A percentile compares a stretch with the other conserved stretches of the same genome.
These are phyloP conservation scores for Ceyx erithaca DNA, from an alignment of 2,797 vertebrate genomes.

Conservation along the genomic window DNA sequence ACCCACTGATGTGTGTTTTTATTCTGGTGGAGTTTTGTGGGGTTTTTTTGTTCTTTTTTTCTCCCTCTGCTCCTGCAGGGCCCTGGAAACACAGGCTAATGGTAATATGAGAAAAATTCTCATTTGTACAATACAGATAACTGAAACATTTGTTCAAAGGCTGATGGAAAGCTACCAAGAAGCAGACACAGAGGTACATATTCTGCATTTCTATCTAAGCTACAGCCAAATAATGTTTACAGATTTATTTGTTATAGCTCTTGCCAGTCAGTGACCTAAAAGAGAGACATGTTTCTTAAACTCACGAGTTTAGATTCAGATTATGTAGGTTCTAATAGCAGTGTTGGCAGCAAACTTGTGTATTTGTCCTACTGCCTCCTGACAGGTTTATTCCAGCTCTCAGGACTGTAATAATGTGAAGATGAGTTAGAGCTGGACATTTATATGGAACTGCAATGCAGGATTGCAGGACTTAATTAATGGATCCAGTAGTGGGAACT, in stretches of 20 bases:
- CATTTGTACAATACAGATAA: conserved; percentile 73
- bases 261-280: conserved; percentile 19
- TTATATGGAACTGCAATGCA: background rate
- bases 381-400: conserved; percentile 28
- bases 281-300: conserved; percentile 30
- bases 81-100: conserved; percentile 80
- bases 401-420: background rate
- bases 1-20: background rate
- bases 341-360: background rate
- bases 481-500: background rate
- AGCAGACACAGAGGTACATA: conserved; percentile 71
- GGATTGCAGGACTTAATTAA: background rate
- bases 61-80: conserved; percentile 51
- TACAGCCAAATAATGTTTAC: background rate
- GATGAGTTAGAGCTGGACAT: background rate
- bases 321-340: conserved; percentile 1
- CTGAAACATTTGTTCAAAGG: conserved; percentile 79
- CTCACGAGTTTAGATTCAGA: background rate
- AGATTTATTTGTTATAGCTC: conserved; percentile 33
- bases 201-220: background rate
- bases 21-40: background rate
- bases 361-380: conserved; percentile 5
- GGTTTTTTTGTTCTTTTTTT: background rate
- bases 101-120: conserved; percentile 78
- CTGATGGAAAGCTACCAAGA: conserved; percentile 80